These are phyloP conservation scores for Priocnemis perturbator DNA, from an alignment of 2,888 invertebrate species.

Conservation along the genomic window DNA sequence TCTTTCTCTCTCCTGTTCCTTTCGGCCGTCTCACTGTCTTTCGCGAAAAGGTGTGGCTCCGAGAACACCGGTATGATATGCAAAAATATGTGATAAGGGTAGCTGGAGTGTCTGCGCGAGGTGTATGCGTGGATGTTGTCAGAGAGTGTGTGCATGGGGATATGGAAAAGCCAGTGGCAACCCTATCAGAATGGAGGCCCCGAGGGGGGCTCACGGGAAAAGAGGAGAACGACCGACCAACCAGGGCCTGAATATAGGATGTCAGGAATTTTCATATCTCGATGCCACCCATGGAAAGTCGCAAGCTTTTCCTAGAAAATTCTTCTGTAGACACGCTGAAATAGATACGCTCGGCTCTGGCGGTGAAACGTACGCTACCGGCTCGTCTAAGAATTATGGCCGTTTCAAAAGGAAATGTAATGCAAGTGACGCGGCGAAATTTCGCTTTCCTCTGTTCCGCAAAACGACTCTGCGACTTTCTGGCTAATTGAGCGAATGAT, in stretches of 20 bases:
- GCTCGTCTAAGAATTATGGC: no score
- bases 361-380: no score
- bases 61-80: slow-evolving; percentile 64
- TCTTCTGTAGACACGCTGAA: slow-evolving; percentile 41
- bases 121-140: slow-evolving; percentile 21
- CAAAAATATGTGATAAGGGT: slow-evolving; percentile 69
- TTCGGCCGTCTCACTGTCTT: slow-evolving; percentile 36
- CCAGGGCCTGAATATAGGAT: slow-evolving; percentile 59
- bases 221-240: slow-evolving; percentile 52
- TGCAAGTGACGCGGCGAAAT: no score
- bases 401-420: no score
- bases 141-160: slow-evolving; percentile 35
- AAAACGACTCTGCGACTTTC: no score
- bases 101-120: slow-evolving; percentile 49
- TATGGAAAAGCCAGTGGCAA: slow-evolving; percentile 63
- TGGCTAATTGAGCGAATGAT: no score
- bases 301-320: slow-evolving; percentile 53
- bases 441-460: no score
- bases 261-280: slow-evolving; percentile 70
- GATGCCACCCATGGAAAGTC: slow-evolving; percentile 59
- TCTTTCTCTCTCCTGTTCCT: slow-evolving; percentile 38
- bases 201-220: slow-evolving; percentile 53
- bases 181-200: slow-evolving; percentile 63
- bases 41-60: slow-evolving; percentile 50
- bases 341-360: slow-evolving; percentile 24